phyloP scores from a whole-genome alignment of 2,888 invertebrate genomes.

The Nephrotoma guestfalica region DNA sequence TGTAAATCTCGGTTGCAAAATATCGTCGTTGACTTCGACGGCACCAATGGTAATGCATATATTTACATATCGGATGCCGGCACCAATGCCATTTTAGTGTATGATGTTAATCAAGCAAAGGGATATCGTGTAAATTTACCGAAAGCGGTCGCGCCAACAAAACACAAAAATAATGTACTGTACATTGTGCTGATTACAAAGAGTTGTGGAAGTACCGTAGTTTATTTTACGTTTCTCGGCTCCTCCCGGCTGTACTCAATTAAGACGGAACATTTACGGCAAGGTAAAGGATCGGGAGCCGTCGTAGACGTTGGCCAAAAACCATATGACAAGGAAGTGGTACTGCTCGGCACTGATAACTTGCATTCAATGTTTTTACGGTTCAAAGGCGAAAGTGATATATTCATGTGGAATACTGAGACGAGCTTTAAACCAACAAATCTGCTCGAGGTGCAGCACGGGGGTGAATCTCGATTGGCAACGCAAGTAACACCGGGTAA shows the following conservation, averaged over 20 bases:
- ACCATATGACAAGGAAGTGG: conserved; percentile 35
- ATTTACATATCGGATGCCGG: conserved; percentile 25
- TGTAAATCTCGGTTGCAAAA: conserved; percentile 41
- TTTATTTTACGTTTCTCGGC: conserved; percentile 45
- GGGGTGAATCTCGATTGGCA: conserved; percentile 42
- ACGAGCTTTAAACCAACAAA: conserved; percentile 40
- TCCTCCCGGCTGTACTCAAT: conserved; percentile 41
- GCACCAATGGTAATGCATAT: conserved; percentile 31
- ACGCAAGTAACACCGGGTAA: conserved; percentile 45
- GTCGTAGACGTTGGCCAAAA: conserved; percentile 43
- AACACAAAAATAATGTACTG: conserved; percentile 38
- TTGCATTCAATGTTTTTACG: conserved; percentile 44
- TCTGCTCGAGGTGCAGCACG: conserved; percentile 40
- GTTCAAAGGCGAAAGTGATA: conserved; percentile 43
- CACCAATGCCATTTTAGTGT: conserved; percentile 33
- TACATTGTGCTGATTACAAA: conserved; percentile 40
- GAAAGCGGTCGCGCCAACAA: conserved; percentile 31
- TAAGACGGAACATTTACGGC: conserved; percentile 36
- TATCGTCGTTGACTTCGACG: conserved; percentile 40
- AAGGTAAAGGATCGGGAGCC: conserved; percentile 38
- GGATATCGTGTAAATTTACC: conserved; percentile 44
- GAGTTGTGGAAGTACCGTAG: conserved; percentile 32
- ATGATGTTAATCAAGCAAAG: conserved; percentile 34
- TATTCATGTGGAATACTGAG: conserved; percentile 48
- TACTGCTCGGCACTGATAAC: conserved; percentile 44